These are phyloP conservation scores for Synchiropus splendidus DNA, from an alignment of 2,113 vertebrate genomes.

Conservation along the genomic window DNA sequence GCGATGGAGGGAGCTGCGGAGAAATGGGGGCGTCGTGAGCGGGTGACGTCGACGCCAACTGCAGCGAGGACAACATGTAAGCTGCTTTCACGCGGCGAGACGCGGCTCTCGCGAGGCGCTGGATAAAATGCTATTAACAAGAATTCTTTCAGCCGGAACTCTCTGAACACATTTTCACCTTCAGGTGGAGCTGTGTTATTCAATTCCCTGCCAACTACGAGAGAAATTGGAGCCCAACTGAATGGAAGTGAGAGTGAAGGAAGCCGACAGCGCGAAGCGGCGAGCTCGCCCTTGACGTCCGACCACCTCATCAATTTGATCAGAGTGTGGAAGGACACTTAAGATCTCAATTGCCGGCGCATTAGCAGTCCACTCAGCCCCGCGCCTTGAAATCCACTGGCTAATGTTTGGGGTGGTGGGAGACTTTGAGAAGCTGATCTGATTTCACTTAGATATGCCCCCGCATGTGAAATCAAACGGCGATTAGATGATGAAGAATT, in stretches of 20 bases:
- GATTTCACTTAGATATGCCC: conserved; percentile 63
- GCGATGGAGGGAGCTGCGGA: background rate
- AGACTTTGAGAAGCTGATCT: conserved; percentile 57
- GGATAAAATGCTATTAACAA: too few species aligned
- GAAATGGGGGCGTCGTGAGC: background rate
- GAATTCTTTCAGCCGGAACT: background rate
- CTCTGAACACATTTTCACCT: background rate
- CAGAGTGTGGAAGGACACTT: conserved; percentile 66
- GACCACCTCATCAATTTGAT: conserved; percentile 62
- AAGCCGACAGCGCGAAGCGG: conserved; percentile 11
- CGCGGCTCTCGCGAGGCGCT: too few species aligned
- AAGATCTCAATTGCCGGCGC: conserved; percentile 54
- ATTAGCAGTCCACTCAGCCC: conserved; percentile 52
- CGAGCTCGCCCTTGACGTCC: conserved; percentile 49
- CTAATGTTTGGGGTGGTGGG: conserved; percentile 47
- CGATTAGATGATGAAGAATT: conserved; percentile 51
- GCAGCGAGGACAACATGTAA: too few species aligned
- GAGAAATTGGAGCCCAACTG: conserved; percentile 20
- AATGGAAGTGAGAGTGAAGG: conserved; percentile 10
- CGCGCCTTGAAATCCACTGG: conserved; percentile 33
- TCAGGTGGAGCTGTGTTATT: background rate
- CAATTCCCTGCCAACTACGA: conserved; percentile 14
- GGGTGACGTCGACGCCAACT: background rate
- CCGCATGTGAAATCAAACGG: conserved; percentile 55
- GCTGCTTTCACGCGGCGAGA: too few species aligned